Evolutionary conservation across 2,888 invertebrate genomes (phyloP).

Genomic region (Ditylenchus weischeri): DNA sequence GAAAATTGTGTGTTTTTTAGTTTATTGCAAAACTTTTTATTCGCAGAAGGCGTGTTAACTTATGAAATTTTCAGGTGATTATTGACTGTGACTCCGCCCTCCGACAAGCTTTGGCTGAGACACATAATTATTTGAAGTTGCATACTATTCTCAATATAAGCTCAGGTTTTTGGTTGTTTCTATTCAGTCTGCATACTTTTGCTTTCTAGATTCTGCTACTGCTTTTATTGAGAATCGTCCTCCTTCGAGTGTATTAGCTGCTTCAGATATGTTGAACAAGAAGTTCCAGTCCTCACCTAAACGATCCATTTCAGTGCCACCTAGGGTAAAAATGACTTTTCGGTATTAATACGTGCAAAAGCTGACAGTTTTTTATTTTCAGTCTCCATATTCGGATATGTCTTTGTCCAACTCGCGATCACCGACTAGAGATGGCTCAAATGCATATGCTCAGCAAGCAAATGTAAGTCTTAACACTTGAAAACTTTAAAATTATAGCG

Average conservation of each 20-base stretch:
- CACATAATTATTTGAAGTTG: conserved; percentile 47
- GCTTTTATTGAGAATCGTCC: not conserved
- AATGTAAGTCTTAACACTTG: too few species aligned
- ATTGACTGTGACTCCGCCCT: conserved; percentile 46
- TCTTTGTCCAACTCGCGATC: not conserved
- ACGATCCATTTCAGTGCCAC: conserved; percentile 3
- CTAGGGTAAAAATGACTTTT: not conserved
- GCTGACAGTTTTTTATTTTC: not conserved
- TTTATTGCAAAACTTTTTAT: not conserved
- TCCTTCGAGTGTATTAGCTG: not conserved
- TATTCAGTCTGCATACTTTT: too few species aligned
- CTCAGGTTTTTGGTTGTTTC: not conserved
- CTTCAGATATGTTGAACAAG: conserved; percentile 1
- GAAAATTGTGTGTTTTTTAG: not conserved
- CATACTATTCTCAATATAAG: not conserved
- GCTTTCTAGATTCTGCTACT: too few species aligned
- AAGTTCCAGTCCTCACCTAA: not conserved
- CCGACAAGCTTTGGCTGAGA: conserved; percentile 43
- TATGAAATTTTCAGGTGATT: conserved; percentile 33
- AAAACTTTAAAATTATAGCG: not conserved
- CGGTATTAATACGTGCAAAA: not conserved
- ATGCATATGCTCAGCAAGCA: not conserved
- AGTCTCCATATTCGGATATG: not conserved
- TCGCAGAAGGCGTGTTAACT: not conserved
- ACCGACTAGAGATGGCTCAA: conserved; percentile 2